Evolutionary conservation across 2,113 vertebrate genomes (phyloP), one percentile per base, ranked within the genome.

Genomic region (Telmatochromis sp.): DNA sequence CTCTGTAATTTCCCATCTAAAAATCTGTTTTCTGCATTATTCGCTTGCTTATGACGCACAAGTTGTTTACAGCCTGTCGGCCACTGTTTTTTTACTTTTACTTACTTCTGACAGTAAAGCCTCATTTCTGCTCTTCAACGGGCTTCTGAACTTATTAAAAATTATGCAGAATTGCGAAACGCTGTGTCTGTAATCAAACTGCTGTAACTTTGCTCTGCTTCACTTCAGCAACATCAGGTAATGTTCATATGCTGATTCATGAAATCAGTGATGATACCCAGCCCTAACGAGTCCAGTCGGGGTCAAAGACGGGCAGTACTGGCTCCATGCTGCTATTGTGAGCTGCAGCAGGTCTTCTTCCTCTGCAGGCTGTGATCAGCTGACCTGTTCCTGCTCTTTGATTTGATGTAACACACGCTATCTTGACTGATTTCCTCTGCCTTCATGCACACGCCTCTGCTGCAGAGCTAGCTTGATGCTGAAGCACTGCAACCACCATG

Each of bases 161-260:
- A 26, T 26, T 26, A 26, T 26, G 3, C 26, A 26, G 2, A 26
- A 26, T 26, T 26, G 26, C 26, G 2, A 26, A 26, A 26, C 26
- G 26, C 26, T 7, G 6, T 31, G 31, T 47, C 0, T 47, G 0
- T 51, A 51, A 51, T 51, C 0, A 51, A 51, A 51, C 17, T 0
- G 0, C 47, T 51, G 49, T 51, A 51, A 51, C 49, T n/a, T 51
- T 3, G 21, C 21, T 23, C 21, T 23, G 21, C 21, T 23, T 23
- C 21, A 23, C 21, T 23, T 23, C 21, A 23, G 21, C 21, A 23
- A 23, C 21, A 23, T 23, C 21, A 23, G 21, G 21, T 23, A 23
- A 23, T 23, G 21, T 23, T 23, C 21, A 23, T 23, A 23, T 23
- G 21, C 2, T 23, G 21, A 23, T 23, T 23, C 21, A 23, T 23